These are phyloP conservation scores for Sitta europaea DNA, from an alignment of 2,113 vertebrate genomes.

Conservation along the genomic window DNA sequence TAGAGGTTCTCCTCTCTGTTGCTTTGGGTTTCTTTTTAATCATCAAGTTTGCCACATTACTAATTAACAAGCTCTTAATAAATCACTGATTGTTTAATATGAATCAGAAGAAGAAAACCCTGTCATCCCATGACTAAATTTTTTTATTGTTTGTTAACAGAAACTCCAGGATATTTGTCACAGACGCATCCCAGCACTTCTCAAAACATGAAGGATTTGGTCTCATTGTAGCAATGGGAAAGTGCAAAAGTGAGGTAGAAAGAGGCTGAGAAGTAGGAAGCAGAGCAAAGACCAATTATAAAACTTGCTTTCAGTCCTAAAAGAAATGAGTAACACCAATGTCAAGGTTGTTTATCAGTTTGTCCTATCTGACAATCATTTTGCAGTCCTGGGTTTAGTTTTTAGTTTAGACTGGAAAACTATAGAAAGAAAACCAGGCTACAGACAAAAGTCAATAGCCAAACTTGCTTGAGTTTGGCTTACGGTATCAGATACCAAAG, in stretches of 20 bases:
- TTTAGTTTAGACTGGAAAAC: neutral
- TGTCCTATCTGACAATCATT: neutral
- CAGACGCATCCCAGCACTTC: neutral
- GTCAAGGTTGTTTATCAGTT: neutral
- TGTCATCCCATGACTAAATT: neutral
- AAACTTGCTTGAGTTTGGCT: neutral
- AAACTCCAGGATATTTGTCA: neutral
- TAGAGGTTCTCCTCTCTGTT: slow-evolving; percentile 31
- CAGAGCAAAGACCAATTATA: neutral
- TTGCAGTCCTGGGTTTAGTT: neutral
- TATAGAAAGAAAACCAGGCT: neutral
- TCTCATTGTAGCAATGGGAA: neutral
- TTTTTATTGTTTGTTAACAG: neutral
- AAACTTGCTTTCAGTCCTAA: neutral
- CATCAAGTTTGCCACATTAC: neutral
- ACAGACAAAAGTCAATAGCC: neutral
- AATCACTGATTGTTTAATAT: slow-evolving; percentile 26
- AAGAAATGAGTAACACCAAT: neutral
- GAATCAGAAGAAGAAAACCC: neutral
- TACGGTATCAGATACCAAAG: neutral
- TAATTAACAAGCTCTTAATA: slow-evolving; percentile 38
- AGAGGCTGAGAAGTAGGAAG: neutral
- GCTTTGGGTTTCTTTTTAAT: slow-evolving; percentile 32
- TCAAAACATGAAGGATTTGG: neutral
- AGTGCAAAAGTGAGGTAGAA: neutral